Percentiles rank a stretch among this genome's conserved stretches.
These are phyloP conservation scores for Caenorhabditis macrosperma DNA, from an alignment of 2,888 invertebrate genomes.

Conservation along the genomic window DNA sequence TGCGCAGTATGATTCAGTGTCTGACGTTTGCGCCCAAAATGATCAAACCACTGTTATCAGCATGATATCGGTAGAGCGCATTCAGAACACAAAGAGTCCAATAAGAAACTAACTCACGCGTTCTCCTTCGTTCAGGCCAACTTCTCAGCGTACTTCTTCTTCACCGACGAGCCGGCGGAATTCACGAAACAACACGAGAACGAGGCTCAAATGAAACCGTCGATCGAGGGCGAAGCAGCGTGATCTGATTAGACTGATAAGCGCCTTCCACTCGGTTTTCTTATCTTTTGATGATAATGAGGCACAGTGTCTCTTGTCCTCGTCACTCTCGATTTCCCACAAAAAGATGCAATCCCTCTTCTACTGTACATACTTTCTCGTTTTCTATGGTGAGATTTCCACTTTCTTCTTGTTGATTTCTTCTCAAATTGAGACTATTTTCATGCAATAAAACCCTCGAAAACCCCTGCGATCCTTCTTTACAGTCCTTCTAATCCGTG, in stretches of 20 bases:
- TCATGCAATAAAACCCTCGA: neutral
- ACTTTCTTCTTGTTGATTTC: neutral
- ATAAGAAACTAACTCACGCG: too few species aligned
- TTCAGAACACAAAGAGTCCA: too few species aligned
- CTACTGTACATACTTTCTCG: slow-evolving; percentile 3
- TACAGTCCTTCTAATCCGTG: slow-evolving; percentile 1
- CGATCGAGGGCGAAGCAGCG: neutral
- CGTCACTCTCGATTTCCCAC: slow-evolving; percentile 5
- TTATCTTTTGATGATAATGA: slow-evolving; percentile 21
- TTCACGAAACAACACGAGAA: slow-evolving; percentile 31
- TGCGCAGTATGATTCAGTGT: too few species aligned
- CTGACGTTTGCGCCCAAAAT: too few species aligned
- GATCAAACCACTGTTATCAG: too few species aligned
- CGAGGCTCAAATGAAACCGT: slow-evolving; percentile 18
- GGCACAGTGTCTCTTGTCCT: slow-evolving; percentile 25
- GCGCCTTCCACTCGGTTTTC: neutral
- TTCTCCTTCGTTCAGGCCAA: slow-evolving; percentile 20
- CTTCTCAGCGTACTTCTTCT: slow-evolving; percentile 48
- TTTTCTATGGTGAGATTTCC: slow-evolving; percentile 28
- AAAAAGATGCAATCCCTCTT: slow-evolving; percentile 15
- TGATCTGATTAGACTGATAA: slow-evolving; percentile 10
- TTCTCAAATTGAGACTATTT: neutral
- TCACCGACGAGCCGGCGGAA: slow-evolving; percentile 36
- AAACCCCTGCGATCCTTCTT: neutral
- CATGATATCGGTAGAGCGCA: too few species aligned